Base-by-base conservation (phyloP, 1,140 invertebrate genomes). In the Anadara kagoshimensis region DNA sequence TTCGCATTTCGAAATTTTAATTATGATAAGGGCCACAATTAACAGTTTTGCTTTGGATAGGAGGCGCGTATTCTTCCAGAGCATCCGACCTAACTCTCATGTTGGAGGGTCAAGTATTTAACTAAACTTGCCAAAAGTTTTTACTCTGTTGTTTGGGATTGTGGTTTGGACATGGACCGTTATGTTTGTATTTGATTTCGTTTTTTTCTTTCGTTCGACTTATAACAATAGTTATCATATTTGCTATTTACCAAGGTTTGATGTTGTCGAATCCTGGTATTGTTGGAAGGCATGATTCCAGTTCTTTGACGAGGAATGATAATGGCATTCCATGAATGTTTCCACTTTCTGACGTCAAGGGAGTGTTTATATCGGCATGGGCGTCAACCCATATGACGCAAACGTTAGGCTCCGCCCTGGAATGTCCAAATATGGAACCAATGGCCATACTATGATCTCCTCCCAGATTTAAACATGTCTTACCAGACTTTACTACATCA, bases 251-350 rank as follows among this genome's bases (percentile, higher is more conserved):
- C 90, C 90, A 87, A 49, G 90, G 94, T 80, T 93, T 91, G 78
- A 94, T 92, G 94, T 94, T 95, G 75, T 95, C 93, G 91, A 95
- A 93, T 29, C 92, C 93, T 1, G 94, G 93, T 47, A 95, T 91
- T 43, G 80, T 74, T 0, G 93, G 93, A 92, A 94, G 93, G 83
- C 94, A 94, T 80, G 93, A 91, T 0, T 92, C 89, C 58, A 97
- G 87, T 89, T 97, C 95, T 68, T 93, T 92, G 43, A 94, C 92
- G 49, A 97, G 88, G 67, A 97, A 92, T 11, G 95, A 94, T 0
- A 97, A 91, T 0, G 96, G 93, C 96, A 98, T 98, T 22, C 97
- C 97, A 87, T 98, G 97, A 43, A 96, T 93, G 81, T 97, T 96
- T 22, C 96, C 96, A 47, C 93, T 93, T 22, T 86, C 90, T n/a